A percentile compares a stretch with the other conserved stretches of the same genome.
Evolutionary conservation across 2,113 vertebrate species (phyloP).

Genomic region (Nothocercus nigrocapillus): DNA sequence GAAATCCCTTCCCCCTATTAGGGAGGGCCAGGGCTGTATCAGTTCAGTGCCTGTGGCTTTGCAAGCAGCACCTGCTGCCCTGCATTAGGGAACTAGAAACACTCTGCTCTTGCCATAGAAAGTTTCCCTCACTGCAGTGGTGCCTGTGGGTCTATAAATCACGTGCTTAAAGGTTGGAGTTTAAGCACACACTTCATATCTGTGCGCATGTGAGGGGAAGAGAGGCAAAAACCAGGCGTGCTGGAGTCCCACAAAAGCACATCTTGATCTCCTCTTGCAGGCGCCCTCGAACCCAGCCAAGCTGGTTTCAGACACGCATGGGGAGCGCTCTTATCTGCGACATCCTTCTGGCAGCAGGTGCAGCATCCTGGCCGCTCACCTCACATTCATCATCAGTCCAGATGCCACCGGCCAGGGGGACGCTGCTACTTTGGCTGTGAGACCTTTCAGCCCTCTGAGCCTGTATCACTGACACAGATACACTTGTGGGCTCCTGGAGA

Average conservation of each 20-base stretch:
- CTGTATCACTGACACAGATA: background rate
- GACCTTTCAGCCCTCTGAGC: background rate
- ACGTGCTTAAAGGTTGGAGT: background rate
- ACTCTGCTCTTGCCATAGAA: background rate
- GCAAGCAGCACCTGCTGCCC: constrained; percentile 12
- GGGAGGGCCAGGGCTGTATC: background rate
- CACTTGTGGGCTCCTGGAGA: background rate
- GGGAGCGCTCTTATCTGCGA: constrained; percentile 27
- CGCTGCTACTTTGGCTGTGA: background rate
- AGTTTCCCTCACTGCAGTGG: background rate
- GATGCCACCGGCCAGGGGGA: background rate
- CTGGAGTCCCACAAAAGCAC: background rate
- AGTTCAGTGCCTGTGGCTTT: background rate
- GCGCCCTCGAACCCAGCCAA: constrained; percentile 31
- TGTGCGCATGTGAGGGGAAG: background rate
- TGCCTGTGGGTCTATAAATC: background rate
- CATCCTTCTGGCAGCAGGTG: constrained; percentile 17
- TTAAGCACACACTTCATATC: background rate
- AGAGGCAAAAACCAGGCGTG: background rate
- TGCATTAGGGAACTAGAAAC: background rate
- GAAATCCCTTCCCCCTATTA: constrained; percentile 7
- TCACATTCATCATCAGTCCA: background rate
- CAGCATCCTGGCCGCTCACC: background rate
- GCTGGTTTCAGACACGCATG: background rate
- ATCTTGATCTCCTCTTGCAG: constrained; percentile 7